Evolutionary conservation across 2,797 vertebrate genomes (phyloP).

Genomic region (Muraenolepis orangiensis): DNA sequence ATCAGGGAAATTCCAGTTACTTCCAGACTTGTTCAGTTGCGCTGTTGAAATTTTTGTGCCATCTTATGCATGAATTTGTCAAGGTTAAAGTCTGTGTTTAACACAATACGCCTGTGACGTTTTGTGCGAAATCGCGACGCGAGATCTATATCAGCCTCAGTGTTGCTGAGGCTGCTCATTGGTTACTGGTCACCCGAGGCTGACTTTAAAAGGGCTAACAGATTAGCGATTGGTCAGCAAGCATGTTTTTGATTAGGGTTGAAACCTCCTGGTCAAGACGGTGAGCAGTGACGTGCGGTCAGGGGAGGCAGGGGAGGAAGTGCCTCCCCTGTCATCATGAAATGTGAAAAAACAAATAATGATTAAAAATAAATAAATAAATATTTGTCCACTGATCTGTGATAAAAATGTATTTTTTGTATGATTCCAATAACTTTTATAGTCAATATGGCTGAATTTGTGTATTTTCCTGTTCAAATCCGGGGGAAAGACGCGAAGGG

Average conservation of each 20-base stretch:
- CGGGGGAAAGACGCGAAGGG: no score
- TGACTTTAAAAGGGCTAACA: conserved; percentile 1
- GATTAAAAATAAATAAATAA: no score
- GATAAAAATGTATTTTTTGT: no score
- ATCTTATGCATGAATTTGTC: no score
- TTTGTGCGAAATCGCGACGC: not conserved
- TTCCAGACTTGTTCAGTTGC: not conserved
- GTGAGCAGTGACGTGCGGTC: no score
- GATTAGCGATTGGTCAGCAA: conserved; percentile 41
- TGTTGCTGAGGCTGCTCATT: not conserved
- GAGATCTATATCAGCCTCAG: not conserved
- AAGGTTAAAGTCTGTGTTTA: not conserved
- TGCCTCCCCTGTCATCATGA: conserved; percentile 19
- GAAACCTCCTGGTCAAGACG: conserved; percentile 36
- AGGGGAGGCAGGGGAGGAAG: no score
- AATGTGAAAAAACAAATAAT: no score
- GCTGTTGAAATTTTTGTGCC: not conserved
- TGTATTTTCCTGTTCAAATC: no score
- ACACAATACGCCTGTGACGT: not conserved
- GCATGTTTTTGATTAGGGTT: conserved; percentile 45
- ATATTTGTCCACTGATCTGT: no score
- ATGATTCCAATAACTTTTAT: no score
- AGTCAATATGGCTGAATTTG: no score
- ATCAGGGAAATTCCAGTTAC: not conserved
- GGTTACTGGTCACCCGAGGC: not conserved